Percentiles rank a stretch among this genome's conserved stretches.
Conservation (phyloP, 2,797 vertebrate species). For the Vireo griseus region DNA sequence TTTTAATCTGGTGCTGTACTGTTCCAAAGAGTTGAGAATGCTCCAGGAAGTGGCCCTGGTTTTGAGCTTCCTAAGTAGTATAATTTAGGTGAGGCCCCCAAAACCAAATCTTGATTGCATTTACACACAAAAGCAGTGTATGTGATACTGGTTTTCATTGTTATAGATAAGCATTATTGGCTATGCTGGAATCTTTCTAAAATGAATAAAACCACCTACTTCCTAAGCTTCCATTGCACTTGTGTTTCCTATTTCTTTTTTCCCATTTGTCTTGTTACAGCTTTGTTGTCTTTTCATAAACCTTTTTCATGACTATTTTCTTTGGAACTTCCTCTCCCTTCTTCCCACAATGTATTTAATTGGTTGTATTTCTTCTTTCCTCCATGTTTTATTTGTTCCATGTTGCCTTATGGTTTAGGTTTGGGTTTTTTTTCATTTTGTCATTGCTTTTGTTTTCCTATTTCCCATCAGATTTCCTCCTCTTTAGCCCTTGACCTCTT, state of each 20-base stretch:
- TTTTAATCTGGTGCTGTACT: background rate
- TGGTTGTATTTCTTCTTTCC: background rate
- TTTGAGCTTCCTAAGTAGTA: background rate
- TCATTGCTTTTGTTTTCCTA: background rate
- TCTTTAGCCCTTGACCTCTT: background rate
- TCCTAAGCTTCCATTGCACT: background rate
- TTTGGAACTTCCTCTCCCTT: background rate
- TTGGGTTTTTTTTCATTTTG: background rate
- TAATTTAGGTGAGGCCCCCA: background rate
- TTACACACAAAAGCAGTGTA: background rate
- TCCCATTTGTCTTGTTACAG: background rate
- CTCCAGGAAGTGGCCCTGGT: background rate
- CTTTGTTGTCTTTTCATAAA: background rate
- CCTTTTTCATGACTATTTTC: background rate
- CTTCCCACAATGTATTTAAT: background rate
- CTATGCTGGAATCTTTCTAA: background rate
- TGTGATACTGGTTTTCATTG: background rate
- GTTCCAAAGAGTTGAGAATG: background rate
- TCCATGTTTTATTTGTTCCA: background rate
- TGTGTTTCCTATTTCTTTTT: conserved; percentile 23
- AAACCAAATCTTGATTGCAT: background rate
- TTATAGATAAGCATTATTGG: background rate
- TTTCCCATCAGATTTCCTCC: background rate
- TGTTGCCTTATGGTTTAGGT: background rate
- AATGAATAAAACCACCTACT: conserved; percentile 28